Evolutionary conservation across 2,888 invertebrate species (phyloP).

Genomic region (Limnephilus marmoratus): DNA sequence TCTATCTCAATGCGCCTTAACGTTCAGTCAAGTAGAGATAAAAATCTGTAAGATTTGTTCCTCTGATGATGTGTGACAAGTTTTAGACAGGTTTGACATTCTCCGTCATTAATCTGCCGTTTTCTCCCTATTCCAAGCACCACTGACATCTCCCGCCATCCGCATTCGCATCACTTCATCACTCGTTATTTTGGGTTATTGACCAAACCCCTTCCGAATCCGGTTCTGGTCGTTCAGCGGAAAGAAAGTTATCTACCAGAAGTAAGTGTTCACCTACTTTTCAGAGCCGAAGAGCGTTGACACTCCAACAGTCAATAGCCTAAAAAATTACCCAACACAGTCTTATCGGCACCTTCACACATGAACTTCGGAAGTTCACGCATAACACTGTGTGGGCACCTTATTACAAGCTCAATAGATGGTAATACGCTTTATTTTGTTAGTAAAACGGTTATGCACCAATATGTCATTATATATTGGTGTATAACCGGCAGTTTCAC

Average conservation of each 20-base stretch:
- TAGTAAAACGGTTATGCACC: too few relatives aligned
- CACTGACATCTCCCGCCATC: background rate
- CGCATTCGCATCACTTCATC: background rate
- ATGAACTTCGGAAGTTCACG: background rate
- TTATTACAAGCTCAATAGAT: background rate
- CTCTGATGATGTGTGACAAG: background rate
- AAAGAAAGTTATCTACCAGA: constrained; percentile 15
- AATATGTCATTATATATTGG: too few relatives aligned
- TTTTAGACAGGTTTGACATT: background rate
- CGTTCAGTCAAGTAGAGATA: too few relatives aligned
- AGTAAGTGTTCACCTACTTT: constrained; percentile 17
- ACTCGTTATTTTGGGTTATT: background rate
- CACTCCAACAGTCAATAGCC: background rate
- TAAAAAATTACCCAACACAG: background rate
- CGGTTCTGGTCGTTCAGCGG: background rate
- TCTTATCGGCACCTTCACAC: background rate
- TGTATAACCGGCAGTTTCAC: too few relatives aligned
- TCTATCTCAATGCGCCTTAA: background rate
- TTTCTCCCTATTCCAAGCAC: background rate
- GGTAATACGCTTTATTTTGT: too few relatives aligned
- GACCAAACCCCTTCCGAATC: background rate
- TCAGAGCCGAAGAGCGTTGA: constrained; percentile 12
- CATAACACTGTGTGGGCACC: background rate
- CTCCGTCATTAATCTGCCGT: background rate
- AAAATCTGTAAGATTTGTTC: background rate